These are phyloP conservation scores for Malaclemys terrapin DNA, from an alignment of 2,113 vertebrate species.

Conservation along the genomic window DNA sequence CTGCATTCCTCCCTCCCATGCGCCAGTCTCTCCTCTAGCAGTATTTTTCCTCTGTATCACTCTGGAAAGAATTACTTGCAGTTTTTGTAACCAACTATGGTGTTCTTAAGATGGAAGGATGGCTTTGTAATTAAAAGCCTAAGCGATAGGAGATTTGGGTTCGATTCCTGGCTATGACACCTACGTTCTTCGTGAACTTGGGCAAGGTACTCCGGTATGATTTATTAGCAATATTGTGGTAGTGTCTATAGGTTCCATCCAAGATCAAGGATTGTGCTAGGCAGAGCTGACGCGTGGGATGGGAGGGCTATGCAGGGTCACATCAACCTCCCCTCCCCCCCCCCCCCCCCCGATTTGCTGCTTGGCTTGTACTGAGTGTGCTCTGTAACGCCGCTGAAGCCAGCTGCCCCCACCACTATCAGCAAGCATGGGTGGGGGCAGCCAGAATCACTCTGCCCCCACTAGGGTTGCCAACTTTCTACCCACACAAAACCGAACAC, in stretches of 20 bases:
- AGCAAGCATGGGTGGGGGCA: too few species aligned
- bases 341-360: too few species aligned
- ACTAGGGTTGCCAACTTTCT: too few species aligned
- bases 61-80: background rate
- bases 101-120: background rate
- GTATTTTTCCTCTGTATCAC: background rate
- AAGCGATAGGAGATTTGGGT: background rate
- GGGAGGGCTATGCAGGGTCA: too few species aligned
- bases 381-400: too few species aligned
- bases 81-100: background rate
- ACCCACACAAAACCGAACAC: too few species aligned
- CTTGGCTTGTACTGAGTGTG: too few species aligned
- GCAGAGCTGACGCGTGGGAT: background rate
- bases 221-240: background rate
- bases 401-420: too few species aligned
- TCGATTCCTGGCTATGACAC: background rate
- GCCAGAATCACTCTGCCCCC: too few species aligned
- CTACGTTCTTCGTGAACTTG: background rate
- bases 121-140: background rate
- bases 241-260: background rate
- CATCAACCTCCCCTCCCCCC: too few species aligned
- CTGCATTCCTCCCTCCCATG: background rate
- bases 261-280: background rate
- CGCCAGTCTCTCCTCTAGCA: background rate
- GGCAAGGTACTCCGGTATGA: background rate